These are phyloP conservation scores for Neolamprologus sp. DNA, from an alignment of 2,113 vertebrate species.

Conservation along the genomic window DNA sequence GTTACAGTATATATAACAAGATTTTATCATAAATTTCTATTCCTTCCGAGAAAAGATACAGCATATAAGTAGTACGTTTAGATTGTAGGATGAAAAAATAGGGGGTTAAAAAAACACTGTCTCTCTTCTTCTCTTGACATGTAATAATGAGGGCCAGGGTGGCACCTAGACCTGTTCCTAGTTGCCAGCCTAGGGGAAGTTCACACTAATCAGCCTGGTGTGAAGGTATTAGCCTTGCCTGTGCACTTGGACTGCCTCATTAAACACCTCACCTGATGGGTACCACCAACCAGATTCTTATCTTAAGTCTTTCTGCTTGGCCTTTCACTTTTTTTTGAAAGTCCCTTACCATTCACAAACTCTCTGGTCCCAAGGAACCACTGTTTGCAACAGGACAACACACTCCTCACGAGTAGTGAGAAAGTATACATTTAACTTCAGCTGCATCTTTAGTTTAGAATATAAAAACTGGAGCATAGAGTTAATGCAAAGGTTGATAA, in stretches of 20 bases:
- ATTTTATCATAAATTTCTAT: background rate
- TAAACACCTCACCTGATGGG: constrained; percentile 51
- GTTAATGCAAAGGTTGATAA: background rate
- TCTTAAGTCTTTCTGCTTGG: constrained; percentile 6
- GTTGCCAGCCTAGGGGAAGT: constrained; percentile 40
- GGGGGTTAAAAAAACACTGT: background rate
- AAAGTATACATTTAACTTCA: background rate
- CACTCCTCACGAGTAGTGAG: background rate
- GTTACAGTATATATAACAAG: background rate
- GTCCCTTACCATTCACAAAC: background rate
- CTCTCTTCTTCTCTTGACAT: constrained; percentile 3
- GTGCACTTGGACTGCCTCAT: constrained; percentile 49
- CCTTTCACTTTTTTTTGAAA: background rate
- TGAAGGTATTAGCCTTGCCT: constrained; percentile 59
- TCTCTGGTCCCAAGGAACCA: background rate
- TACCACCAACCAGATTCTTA: constrained; percentile 27
- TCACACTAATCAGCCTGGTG: constrained; percentile 71
- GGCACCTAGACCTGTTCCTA: constrained; percentile 30
- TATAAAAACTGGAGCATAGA: background rate
- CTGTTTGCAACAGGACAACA: background rate
- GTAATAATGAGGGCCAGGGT: constrained; percentile 60
- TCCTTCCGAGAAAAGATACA: background rate
- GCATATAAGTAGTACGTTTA: background rate
- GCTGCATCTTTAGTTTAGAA: background rate
- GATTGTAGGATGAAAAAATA: background rate